Conservation (phyloP, 2,888 invertebrate species). For the Lysandra bellargus region DNA sequence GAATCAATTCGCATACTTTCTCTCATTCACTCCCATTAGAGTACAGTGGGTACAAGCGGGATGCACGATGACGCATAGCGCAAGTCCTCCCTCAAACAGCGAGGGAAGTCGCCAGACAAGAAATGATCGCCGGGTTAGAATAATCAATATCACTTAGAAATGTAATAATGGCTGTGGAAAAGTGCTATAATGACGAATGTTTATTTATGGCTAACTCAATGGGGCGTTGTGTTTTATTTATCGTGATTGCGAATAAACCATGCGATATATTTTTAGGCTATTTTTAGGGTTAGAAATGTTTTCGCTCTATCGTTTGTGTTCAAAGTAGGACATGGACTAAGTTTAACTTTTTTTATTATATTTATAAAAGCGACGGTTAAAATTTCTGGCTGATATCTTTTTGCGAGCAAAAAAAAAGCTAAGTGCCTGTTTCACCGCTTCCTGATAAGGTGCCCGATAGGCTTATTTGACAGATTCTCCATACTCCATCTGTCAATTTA, state of each 20-base stretch:
- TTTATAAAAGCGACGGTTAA: not conserved
- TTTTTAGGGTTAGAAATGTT: not conserved
- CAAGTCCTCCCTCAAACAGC: slow-evolving; percentile 60
- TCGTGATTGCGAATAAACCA: not conserved
- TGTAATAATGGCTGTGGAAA: slow-evolving; percentile 37
- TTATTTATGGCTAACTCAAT: slow-evolving; percentile 33
- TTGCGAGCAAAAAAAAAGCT: not conserved
- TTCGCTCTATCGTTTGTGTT: not conserved
- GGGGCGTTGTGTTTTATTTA: slow-evolving; percentile 3
- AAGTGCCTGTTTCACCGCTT: no score
- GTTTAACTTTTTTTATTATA: not conserved
- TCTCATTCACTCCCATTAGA: slow-evolving; percentile 52
- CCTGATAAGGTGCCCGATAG: no score
- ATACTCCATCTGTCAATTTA: not conserved
- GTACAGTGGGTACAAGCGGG: slow-evolving; percentile 46
- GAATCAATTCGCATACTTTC: slow-evolving; percentile 57
- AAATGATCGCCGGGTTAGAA: slow-evolving; percentile 38
- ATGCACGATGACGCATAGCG: slow-evolving; percentile 57
- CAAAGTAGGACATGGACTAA: not conserved
- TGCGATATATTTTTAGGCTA: not conserved
- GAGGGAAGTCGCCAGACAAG: slow-evolving; percentile 46
- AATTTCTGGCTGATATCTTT: not conserved
- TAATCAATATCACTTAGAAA: slow-evolving; percentile 63
- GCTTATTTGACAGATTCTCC: no score
- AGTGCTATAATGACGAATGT: slow-evolving; percentile 39